Conservation (phyloP, 1,140 invertebrate genomes). For the Cryptotermes secundus region DNA sequence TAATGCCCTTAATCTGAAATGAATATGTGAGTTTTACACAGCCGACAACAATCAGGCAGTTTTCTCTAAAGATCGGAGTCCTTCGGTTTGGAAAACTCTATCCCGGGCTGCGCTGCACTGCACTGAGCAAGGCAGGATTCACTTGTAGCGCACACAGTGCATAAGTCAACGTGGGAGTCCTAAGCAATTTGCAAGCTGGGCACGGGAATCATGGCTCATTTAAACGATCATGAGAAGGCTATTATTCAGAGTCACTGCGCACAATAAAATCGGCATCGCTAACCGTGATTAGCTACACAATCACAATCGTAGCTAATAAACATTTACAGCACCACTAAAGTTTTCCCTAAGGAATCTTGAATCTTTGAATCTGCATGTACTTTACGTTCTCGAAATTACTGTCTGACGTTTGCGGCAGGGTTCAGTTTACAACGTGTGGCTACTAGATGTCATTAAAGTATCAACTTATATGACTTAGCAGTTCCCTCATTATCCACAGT, state of each 20-base stretch:
- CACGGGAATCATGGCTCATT: neutral
- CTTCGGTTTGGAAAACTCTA: no score
- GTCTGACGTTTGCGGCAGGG: neutral
- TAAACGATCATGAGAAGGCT: neutral
- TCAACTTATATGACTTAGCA: neutral
- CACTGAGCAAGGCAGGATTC: neutral
- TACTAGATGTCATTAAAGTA: neutral
- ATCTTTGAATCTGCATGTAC: neutral
- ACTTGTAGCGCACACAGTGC: neutral
- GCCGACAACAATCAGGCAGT: no score
- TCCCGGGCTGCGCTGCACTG: no score
- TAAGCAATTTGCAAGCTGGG: neutral
- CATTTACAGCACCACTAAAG: neutral
- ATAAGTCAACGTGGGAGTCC: neutral
- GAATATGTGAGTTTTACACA: no score
- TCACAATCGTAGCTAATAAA: neutral
- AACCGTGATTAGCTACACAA: neutral
- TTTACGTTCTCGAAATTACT: neutral
- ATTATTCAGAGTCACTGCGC: neutral
- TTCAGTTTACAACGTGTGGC: neutral
- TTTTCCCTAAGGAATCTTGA: neutral
- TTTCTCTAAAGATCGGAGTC: no score
- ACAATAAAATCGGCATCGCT: neutral
- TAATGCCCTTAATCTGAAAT: no score
- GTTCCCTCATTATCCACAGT: neutral